Percentiles rank a stretch among this genome's conserved stretches.
Evolutionary conservation across 92 coral and sea anemone genomes (phyloP).

Genomic region (Epizoanthus ramosus): DNA sequence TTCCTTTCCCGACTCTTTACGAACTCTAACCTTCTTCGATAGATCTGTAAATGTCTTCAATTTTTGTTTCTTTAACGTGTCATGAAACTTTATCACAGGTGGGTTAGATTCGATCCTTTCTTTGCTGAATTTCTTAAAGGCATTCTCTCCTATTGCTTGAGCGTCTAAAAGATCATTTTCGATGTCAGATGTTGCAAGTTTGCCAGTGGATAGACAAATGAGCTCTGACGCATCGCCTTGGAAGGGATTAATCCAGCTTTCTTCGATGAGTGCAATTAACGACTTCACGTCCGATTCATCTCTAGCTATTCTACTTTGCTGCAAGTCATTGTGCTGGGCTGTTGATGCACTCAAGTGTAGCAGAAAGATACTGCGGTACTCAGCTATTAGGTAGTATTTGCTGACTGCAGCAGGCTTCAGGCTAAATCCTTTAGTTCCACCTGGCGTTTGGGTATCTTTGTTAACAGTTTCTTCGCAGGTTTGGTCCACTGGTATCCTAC

Average conservation of each 20-base stretch:
- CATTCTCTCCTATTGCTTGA: not conserved
- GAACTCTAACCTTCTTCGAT: conserved; percentile 27
- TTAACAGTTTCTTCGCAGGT: conserved; percentile 68
- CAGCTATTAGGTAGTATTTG: conserved; percentile 60
- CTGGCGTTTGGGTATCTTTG: conserved; percentile 64
- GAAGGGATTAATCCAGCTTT: conserved; percentile 49
- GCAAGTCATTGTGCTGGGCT: conserved; percentile 30
- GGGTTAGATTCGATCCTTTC: conserved; percentile 23
- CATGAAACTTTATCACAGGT: conserved; percentile 2
- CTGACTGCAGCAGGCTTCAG: conserved; percentile 66
- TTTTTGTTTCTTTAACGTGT: conserved; percentile 31
- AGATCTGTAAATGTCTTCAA: conserved; percentile 49
- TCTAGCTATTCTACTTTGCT: conserved; percentile 25
- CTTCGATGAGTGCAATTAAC: conserved; percentile 14
- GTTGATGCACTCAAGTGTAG: conserved; percentile 49
- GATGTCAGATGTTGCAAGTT: conserved; percentile 44
- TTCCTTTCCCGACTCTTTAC: conserved; percentile 38
- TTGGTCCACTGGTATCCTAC: conserved; percentile 63
- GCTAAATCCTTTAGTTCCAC: conserved; percentile 69
- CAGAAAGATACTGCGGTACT: conserved; percentile 62
- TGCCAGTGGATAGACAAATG: conserved; percentile 57
- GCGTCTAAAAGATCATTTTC: conserved; percentile 40
- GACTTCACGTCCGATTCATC: conserved; percentile 47
- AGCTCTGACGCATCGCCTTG: conserved; percentile 47
- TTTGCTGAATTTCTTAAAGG: not conserved